Evolutionary conservation across 2,888 invertebrate species (phyloP).

Genomic region (Spodoptera exigua): DNA sequence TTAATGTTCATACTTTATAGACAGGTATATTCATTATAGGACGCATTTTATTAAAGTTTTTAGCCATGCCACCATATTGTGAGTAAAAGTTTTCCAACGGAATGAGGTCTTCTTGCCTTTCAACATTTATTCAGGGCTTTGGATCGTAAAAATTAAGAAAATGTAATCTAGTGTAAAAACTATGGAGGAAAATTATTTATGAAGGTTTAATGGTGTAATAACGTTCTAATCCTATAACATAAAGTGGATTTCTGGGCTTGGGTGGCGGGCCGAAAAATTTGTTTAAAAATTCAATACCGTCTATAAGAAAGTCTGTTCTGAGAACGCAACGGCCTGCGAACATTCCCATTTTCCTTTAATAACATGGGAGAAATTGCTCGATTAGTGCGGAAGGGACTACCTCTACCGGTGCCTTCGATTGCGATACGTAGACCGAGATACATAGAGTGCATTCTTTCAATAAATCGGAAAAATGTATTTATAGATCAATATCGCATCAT

Average conservation of each 20-base stretch:
- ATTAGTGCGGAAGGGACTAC: conserved; percentile 82
- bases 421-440: conserved; percentile 68
- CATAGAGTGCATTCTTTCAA: conserved; percentile 63
- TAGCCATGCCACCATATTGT: too few species aligned
- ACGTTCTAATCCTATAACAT: conserved; percentile 82
- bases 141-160: conserved; percentile 23
- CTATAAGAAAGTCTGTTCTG: conserved; percentile 84
- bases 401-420: conserved; percentile 72
- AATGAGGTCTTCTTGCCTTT: too few species aligned
- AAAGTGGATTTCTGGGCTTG: conserved; percentile 74
- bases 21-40: too few species aligned
- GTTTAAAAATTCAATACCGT: conserved; percentile 88
- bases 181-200: conserved; percentile 71
- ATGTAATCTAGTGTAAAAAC: conserved; percentile 46
- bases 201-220: conserved; percentile 79
- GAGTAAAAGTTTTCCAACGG: too few species aligned
- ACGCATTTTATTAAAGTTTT: too few species aligned
- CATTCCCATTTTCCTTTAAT: conserved; percentile 86
- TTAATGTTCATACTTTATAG: too few species aligned
- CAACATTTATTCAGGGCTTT: neutral
- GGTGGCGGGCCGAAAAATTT: conserved; percentile 82
- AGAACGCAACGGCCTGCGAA: conserved; percentile 86
- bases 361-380: conserved; percentile 87
- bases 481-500: conserved; percentile 10
- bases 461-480: conserved; percentile 45